phyloP scores from a whole-genome alignment of 2,113 vertebrate genomes.

The Pteropus alecto region DNA sequence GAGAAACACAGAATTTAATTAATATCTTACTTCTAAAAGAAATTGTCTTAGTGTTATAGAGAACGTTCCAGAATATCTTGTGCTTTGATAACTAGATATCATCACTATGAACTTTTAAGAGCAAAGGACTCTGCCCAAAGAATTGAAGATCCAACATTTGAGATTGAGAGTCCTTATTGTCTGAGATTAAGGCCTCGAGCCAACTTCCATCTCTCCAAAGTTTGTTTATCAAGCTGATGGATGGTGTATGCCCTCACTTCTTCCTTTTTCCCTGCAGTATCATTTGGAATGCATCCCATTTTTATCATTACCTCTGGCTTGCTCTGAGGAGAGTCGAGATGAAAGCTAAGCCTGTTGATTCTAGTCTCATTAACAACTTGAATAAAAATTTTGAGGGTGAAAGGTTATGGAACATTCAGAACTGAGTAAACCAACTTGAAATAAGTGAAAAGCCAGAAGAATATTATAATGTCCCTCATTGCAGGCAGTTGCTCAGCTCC shows the following conservation, averaged over 20 bases:
- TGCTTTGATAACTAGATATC: not conserved
- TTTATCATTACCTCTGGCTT: not conserved
- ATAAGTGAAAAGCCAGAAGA: not conserved
- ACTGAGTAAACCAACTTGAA: not conserved
- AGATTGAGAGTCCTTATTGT: not conserved
- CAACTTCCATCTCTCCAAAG: not conserved
- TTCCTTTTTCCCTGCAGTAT: not conserved
- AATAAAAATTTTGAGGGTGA: not conserved
- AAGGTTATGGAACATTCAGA: constrained; percentile 3
- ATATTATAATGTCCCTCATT: fast-evolving
- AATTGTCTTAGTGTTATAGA: not conserved
- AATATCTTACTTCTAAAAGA: not conserved
- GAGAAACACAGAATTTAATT: not conserved
- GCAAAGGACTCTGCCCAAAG: not conserved
- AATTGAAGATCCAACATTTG: not conserved
- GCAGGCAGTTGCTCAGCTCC: not conserved
- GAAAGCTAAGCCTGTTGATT: not conserved
- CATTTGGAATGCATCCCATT: not conserved
- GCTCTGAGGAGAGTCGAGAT: not conserved
- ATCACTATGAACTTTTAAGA: not conserved
- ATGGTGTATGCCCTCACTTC: not conserved
- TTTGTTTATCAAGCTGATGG: not conserved
- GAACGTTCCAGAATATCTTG: not conserved
- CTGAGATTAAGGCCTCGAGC: not conserved
- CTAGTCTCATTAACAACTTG: not conserved